These are phyloP conservation scores for Eretmocerus hayati DNA, from an alignment of 2,888 invertebrate species.

Conservation along the genomic window DNA sequence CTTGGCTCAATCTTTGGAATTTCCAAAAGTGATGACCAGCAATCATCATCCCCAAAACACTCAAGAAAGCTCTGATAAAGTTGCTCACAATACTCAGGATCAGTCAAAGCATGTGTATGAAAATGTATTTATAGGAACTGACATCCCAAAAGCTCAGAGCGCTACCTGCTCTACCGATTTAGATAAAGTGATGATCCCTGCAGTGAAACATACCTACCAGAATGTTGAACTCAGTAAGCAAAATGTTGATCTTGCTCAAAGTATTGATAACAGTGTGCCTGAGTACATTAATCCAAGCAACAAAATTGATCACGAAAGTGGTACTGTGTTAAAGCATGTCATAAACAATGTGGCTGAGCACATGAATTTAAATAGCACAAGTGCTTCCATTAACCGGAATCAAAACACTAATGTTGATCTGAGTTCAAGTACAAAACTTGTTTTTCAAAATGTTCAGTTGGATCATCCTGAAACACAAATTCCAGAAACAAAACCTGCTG, in stretches of 20 bases:
- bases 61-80: conserved; percentile 13
- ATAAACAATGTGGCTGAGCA: conserved; percentile 30
- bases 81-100: conserved; percentile 22
- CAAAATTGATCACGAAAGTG: conserved; percentile 25
- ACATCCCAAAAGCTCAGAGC: conserved; percentile 27
- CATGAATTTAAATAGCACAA: conserved; percentile 19
- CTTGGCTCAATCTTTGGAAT: conserved; percentile 14
- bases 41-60: conserved; percentile 1
- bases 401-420: conserved; percentile 3
- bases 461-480: conserved; percentile 15
- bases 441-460: conserved; percentile 26
- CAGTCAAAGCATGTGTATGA: conserved; percentile 33
- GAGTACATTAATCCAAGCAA: conserved; percentile 32
- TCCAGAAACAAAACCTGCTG: conserved; percentile 28
- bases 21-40: conserved; percentile 16
- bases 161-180: conserved; percentile 17
- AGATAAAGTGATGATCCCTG: conserved; percentile 15
- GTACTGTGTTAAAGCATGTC: conserved; percentile 28
- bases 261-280: conserved; percentile 24
- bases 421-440: conserved; percentile 21
- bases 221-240: conserved; percentile 29
- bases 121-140: conserved; percentile 33
- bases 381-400: neutral
- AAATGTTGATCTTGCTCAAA: conserved; percentile 5
- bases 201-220: conserved; percentile 29